Conservation (phyloP, 2,888 invertebrate species). For the Microctonus aethiopoides region DNA sequence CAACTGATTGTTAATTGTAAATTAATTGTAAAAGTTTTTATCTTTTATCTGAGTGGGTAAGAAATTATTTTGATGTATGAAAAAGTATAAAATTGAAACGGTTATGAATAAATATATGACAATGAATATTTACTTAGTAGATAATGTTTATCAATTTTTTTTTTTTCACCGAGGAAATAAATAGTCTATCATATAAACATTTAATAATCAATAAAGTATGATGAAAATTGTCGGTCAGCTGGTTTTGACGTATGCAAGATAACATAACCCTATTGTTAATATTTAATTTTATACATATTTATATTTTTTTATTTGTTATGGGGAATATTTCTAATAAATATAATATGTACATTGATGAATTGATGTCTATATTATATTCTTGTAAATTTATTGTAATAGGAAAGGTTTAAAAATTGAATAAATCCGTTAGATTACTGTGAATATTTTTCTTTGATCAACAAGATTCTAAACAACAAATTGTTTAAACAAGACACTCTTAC, state of each 20-base stretch:
- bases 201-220: conserved; percentile 4
- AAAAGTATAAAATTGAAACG: not conserved
- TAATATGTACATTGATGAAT: too few species aligned
- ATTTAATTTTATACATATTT: not conserved
- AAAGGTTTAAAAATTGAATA: conserved; percentile 37
- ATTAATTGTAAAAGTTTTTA: not conserved
- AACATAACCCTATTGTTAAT: conserved; percentile 44
- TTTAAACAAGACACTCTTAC: conserved; percentile 57
- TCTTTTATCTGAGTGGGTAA: not conserved
- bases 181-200: not conserved
- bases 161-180: not conserved
- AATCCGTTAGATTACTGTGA: conserved; percentile 51
- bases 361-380: too few species aligned
- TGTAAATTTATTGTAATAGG: conserved; percentile 7
- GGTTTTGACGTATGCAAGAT: conserved; percentile 49
- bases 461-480: conserved; percentile 61
- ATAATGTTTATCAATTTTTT: not conserved
- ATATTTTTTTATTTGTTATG: too few species aligned
- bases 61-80: not conserved
- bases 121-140: not conserved
- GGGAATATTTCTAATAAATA: too few species aligned
- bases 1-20: not conserved
- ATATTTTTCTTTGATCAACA: conserved; percentile 62
- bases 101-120: not conserved
- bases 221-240: conserved; percentile 45